These are phyloP conservation scores for Nomada ferruginata DNA, from an alignment of 2,888 invertebrate species.

Conservation along the genomic window DNA sequence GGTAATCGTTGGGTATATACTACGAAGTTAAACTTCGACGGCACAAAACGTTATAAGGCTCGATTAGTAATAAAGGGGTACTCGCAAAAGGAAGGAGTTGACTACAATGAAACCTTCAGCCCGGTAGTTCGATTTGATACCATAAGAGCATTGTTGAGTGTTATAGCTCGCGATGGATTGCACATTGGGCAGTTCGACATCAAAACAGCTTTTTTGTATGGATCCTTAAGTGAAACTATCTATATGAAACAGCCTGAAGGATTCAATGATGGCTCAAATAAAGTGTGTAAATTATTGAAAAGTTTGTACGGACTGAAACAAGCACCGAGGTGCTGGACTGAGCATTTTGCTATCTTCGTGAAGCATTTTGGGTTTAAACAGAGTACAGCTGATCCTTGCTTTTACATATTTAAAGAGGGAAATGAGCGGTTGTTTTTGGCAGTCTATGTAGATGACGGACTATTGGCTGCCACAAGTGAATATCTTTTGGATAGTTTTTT, in stretches of 20 bases:
- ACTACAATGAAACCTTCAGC: no score
- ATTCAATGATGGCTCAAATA: not conserved
- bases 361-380: not conserved
- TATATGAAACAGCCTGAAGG: not conserved
- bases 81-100: no score
- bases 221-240: not conserved
- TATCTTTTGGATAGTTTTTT: not conserved
- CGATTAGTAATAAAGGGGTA: no score
- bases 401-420: not conserved
- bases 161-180: not conserved
- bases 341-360: not conserved
- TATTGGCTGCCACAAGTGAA: not conserved
- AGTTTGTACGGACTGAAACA: constrained; percentile 8
- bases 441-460: not conserved
- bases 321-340: constrained; percentile 5
- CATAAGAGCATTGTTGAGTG: constrained; percentile 30
- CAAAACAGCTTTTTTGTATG: constrained; percentile 17
- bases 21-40: no score
- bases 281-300: not conserved
- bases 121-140: constrained; percentile 45
- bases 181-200: constrained; percentile 5
- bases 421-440: not conserved
- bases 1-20: no score
- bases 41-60: no score
- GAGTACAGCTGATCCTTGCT: not conserved